These are phyloP conservation scores for Poecilia gillii DNA, from an alignment of 2,797 vertebrate genomes.

Conservation along the genomic window DNA sequence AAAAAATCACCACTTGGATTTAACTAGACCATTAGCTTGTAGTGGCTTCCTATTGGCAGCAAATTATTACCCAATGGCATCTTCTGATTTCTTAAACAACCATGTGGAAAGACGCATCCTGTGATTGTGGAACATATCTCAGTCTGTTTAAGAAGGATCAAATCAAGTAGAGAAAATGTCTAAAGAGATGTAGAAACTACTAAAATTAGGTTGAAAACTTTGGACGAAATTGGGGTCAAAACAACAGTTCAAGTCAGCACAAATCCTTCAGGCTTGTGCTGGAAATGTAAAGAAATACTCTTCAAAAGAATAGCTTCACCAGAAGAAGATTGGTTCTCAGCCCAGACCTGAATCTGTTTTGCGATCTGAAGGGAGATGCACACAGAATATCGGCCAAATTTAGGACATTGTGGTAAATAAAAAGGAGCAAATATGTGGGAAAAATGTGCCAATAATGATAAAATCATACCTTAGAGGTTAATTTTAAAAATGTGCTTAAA, in stretches of 20 bases:
- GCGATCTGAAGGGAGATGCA: not conserved
- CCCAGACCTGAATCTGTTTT: not conserved
- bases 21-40: not conserved
- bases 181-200: not conserved
- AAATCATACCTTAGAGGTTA: not conserved
- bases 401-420: not conserved
- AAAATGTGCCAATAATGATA: not conserved
- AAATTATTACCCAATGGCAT: not conserved
- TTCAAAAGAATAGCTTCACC: not conserved
- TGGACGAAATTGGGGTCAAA: not conserved
- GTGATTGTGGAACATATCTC: no score
- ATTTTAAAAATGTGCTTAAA: not conserved
- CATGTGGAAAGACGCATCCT: no score
- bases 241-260: not conserved
- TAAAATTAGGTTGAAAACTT: not conserved
- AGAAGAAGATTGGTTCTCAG: not conserved
- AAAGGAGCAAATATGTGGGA: not conserved
- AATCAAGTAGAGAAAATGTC: no score
- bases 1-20: not conserved
- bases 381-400: not conserved
- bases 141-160: no score
- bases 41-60: not conserved
- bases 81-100: not conserved
- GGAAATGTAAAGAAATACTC: not conserved
- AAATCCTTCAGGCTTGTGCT: not conserved